Conservation (phyloP, 2,113 vertebrate genomes). For the Antigone vipio region DNA sequence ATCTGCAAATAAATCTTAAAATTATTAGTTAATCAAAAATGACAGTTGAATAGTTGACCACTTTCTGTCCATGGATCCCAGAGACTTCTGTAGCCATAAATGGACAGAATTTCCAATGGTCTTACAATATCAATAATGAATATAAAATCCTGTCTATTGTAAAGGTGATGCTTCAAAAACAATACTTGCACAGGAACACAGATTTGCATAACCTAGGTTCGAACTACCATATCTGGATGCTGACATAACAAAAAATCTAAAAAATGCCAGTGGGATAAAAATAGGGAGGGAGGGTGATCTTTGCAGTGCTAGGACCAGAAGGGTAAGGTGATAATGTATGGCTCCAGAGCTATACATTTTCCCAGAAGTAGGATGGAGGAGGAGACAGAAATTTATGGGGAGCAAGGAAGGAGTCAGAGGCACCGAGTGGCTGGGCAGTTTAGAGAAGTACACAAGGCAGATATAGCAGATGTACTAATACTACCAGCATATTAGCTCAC, state of each 20-base stretch:
- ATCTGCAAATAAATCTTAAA: background rate
- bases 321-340: background rate
- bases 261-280: background rate
- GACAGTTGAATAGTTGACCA: background rate
- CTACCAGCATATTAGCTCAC: background rate
- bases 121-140: background rate
- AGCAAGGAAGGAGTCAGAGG: background rate
- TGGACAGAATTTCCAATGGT: background rate
- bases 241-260: background rate
- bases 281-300: background rate
- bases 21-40: background rate
- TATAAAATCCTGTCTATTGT: background rate
- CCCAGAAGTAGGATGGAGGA: background rate
- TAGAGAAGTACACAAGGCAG: background rate
- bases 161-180: background rate
- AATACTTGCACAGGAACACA: background rate
- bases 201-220: background rate
- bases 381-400: background rate
- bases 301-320: background rate
- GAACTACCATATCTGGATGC: background rate
- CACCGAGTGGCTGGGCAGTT: background rate
- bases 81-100: background rate
- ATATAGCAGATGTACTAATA: background rate
- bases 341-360: background rate
- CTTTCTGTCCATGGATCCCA: background rate